Evolutionary conservation across 2,113 vertebrate genomes (phyloP).

Genomic region (Melanocharis versteri): DNA sequence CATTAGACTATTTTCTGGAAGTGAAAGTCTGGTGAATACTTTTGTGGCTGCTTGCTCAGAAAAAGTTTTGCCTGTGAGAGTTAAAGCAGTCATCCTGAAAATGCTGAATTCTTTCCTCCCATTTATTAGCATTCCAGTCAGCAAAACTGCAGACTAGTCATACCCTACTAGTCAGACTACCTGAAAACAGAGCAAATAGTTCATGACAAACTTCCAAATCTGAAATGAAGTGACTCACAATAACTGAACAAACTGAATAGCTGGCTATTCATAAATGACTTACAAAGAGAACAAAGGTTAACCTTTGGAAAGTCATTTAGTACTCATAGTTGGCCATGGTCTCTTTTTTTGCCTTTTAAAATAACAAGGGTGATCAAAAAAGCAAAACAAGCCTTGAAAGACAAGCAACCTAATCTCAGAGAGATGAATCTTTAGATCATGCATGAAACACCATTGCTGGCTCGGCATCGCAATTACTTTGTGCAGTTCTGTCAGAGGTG

Average conservation of each 20-base stretch:
- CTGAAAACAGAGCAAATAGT: constrained; percentile 26
- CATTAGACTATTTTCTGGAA: background rate
- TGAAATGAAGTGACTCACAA: constrained; percentile 42
- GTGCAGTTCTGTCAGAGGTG: background rate
- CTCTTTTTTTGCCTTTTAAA: background rate
- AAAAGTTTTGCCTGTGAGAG: background rate
- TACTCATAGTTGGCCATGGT: background rate
- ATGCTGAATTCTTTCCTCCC: constrained; percentile 9
- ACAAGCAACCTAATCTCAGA: background rate
- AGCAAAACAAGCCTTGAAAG: constrained; percentile 33
- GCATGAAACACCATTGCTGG: background rate
- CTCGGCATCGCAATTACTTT: background rate
- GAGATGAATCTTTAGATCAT: constrained; percentile 9
- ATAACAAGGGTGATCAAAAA: constrained; percentile 21
- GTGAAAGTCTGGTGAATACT: background rate
- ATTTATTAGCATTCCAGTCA: constrained; percentile 48
- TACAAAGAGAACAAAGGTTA: constrained; percentile 20
- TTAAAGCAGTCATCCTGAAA: background rate
- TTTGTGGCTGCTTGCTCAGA: background rate
- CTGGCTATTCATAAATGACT: constrained; percentile 23
- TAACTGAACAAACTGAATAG: constrained; percentile 32
- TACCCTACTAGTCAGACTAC: constrained; percentile 30
- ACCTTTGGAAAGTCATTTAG: constrained; percentile 7
- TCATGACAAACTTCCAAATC: constrained; percentile 35
- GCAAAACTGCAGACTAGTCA: constrained; percentile 29